A percentile compares a stretch with the other conserved stretches of the same genome.
These are phyloP conservation scores for Melanerpes formicivorus DNA, from an alignment of 2,113 vertebrate genomes.

Conservation along the genomic window DNA sequence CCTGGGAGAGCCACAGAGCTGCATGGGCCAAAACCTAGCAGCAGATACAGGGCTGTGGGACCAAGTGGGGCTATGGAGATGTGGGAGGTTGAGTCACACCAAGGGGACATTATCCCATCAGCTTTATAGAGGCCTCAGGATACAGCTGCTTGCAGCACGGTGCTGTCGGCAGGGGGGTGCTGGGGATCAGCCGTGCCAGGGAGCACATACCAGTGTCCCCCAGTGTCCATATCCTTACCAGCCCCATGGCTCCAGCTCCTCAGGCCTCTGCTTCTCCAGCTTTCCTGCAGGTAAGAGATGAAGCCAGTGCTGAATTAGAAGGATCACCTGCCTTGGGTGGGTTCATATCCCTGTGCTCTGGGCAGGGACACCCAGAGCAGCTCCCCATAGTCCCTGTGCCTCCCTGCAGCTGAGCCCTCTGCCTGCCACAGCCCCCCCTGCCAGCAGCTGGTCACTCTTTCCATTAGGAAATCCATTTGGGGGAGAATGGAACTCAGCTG, in stretches of 20 bases:
- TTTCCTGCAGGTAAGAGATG: background rate
- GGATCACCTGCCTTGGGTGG: no score
- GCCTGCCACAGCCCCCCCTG: background rate
- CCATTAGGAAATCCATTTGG: slow-evolving; percentile 63
- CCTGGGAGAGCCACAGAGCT: background rate
- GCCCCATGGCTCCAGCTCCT: background rate
- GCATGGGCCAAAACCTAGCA: rapidly evolving
- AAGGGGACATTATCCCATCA: background rate
- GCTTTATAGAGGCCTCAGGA: background rate
- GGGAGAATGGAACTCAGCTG: slow-evolving; percentile 32
- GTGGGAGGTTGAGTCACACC: rapidly evolving
- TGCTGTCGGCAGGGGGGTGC: background rate
- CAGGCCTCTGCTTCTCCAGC: background rate
- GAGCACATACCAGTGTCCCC: background rate
- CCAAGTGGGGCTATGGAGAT: background rate
- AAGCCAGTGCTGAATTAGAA: no score
- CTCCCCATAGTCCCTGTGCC: background rate
- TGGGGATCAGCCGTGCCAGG: background rate
- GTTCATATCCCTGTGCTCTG: rapidly evolving
- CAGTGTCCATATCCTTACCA: background rate
- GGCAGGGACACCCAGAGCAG: background rate
- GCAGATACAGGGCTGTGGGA: rapidly evolving
- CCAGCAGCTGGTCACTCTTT: slow-evolving; percentile 42
- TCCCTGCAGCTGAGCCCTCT: background rate
- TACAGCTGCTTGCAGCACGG: background rate